These are phyloP conservation scores for Trissoscelio sp. DNA, from an alignment of 2,888 invertebrate genomes.

Conservation along the genomic window DNA sequence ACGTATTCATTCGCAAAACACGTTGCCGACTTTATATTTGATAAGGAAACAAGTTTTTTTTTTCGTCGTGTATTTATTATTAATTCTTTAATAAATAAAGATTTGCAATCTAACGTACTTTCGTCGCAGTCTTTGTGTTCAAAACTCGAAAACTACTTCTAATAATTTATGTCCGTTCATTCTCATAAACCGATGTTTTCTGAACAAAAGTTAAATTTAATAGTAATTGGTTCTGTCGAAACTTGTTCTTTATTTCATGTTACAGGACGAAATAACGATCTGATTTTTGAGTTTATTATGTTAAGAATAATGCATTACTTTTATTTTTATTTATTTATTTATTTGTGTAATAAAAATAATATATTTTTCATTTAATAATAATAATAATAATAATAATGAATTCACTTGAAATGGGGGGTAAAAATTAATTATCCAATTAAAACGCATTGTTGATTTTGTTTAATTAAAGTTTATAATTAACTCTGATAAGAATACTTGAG, in stretches of 20 bases:
- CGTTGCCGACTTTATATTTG: conserved; percentile 15
- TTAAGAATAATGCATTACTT: neutral
- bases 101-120: too few relatives aligned
- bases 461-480: conserved; percentile 48
- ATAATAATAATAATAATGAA: too few relatives aligned
- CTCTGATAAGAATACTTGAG: conserved; percentile 31
- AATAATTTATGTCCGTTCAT: conserved; percentile 31
- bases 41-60: conserved; percentile 19
- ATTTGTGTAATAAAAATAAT: too few relatives aligned
- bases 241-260: conserved; percentile 34
- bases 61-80: too few relatives aligned
- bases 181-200: conserved; percentile 36
- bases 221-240: conserved; percentile 33
- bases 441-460: neutral
- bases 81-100: neutral
- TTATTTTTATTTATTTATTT: neutral
- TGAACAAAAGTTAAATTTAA: conserved; percentile 40
- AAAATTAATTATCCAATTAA: too few relatives aligned
- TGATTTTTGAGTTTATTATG: conserved; percentile 17
- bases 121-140: neutral
- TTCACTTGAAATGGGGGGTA: too few relatives aligned
- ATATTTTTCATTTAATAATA: too few relatives aligned
- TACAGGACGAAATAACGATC: conserved; percentile 14
- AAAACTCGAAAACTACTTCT: conserved; percentile 25
- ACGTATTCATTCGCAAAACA: conserved; percentile 38